Percentiles rank a stretch among this genome's conserved stretches.
Evolutionary conservation across 2,113 vertebrate genomes (phyloP).

Genomic region (Charadrius vociferus): DNA sequence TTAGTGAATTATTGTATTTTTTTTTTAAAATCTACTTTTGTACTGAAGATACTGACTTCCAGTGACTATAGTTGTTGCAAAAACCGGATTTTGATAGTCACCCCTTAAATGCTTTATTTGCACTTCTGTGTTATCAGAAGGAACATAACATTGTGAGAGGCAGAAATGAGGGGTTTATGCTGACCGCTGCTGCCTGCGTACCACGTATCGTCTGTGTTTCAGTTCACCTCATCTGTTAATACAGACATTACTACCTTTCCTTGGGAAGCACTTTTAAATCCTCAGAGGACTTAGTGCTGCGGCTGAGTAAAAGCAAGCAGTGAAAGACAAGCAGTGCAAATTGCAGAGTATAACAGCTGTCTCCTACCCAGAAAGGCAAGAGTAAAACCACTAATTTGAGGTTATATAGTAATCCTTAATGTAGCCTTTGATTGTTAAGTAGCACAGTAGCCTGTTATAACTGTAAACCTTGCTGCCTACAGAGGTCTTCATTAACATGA

Average conservation of each 20-base stretch:
- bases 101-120: background rate
- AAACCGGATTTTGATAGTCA: background rate
- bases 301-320: background rate
- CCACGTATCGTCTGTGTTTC: background rate
- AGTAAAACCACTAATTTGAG: background rate
- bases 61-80: background rate
- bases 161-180: background rate
- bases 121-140: background rate
- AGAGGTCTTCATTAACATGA: background rate
- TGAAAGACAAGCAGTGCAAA: background rate
- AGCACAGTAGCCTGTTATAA: background rate
- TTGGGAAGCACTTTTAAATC: background rate
- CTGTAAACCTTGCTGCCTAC: background rate
- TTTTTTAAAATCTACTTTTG: background rate
- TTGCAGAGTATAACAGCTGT: background rate
- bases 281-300: background rate
- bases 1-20: background rate
- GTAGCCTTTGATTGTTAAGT: background rate
- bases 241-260: background rate
- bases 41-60: background rate
- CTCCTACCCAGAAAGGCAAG: background rate
- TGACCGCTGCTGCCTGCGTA: background rate
- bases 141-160: background rate
- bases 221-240: background rate
- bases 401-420: background rate